Evolutionary conservation across 2,888 invertebrate species (phyloP), one percentile per base, ranked within the genome.

Genomic region (Melinaea marsaeus): DNA sequence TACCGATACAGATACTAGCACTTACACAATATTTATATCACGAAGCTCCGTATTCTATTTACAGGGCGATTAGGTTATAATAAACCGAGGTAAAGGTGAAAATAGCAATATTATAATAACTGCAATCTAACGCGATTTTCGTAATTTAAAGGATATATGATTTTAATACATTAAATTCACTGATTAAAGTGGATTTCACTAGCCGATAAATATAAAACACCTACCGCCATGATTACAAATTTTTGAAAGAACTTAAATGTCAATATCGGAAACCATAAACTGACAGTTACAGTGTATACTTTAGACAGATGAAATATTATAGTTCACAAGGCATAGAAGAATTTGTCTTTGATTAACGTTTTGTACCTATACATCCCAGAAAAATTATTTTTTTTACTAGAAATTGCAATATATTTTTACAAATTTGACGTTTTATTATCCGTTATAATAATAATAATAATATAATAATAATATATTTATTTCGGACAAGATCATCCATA

Each of bases 211-310:
- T 63, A 66, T 75, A 82, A 81, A 83, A 84, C 84, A 90, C 90
- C 84, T 84, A 90, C 90, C 90, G 87, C 89, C 90, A 90, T 90
- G 88, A 79, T 81, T 74, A 84, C 83, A 81, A 84, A 78, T 84
- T 85, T 78, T 78, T 75, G 78, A 90, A 90, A 88, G 80, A 79
- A 77, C 71, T 66, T 60, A 74, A 72, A 74, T 62, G 73, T 72
- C 72, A 69, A 69, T 60, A 57, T 60, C 65, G 57, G 58, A 48
- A 51, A 59, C 55, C 57, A 69, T 55, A 64, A 57, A 57, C 59
- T 65, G 33, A 60, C 42, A 56, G 60, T 56, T 22, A 51, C 51
- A 56, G 56, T 37, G 34, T 7, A 34, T 35, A 56, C 56, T 13
- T 13, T 35, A 35, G 11, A 37, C 13, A 13, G 6, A 56, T 42